A percentile compares a stretch with the other conserved stretches of the same genome.
phyloP scores from a whole-genome alignment of 2,113 vertebrate genomes.

The Gambusia affinis region DNA sequence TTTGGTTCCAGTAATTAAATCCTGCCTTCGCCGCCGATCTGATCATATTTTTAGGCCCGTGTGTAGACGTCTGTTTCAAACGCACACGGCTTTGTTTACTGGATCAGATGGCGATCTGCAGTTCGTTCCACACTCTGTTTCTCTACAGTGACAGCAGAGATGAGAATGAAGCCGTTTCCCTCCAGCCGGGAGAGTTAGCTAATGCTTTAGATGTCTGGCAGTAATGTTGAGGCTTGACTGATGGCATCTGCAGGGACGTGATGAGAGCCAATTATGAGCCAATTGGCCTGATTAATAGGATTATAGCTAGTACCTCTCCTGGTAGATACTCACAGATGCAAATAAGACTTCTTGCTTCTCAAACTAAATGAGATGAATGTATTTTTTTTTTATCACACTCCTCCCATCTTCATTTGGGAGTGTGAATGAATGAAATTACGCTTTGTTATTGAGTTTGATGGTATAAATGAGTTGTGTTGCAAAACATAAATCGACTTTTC shows the following conservation, averaged over 20 bases:
- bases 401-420: constrained; percentile 18
- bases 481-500: constrained; percentile 22
- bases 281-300: constrained; percentile 74
- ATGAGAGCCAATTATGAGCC: constrained; percentile 68
- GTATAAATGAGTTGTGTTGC: constrained; percentile 9
- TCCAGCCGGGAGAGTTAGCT: constrained; percentile 20
- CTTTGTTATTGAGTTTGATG: not conserved
- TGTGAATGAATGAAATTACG: constrained; percentile 8
- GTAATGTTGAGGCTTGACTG: constrained; percentile 51
- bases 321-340: constrained; percentile 50
- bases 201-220: constrained; percentile 27
- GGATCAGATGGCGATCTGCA: constrained; percentile 7
- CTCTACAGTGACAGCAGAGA: constrained; percentile 1
- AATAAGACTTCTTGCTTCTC: constrained; percentile 42
- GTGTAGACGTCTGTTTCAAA: constrained; percentile 29
- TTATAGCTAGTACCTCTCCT: constrained; percentile 55
- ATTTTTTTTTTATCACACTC: constrained; percentile 9
- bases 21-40: constrained; percentile 13
- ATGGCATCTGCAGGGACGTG: constrained; percentile 63
- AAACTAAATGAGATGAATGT: constrained; percentile 27
- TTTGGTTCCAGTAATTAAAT: constrained; percentile 10
- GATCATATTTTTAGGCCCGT: constrained; percentile 28
- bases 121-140: not conserved
- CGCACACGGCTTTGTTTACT: constrained; percentile 21
- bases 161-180: constrained; percentile 12